These are phyloP conservation scores for Anthopleura sola DNA, from an alignment of 64 coral and sea anemone genomes.

Conservation along the genomic window DNA sequence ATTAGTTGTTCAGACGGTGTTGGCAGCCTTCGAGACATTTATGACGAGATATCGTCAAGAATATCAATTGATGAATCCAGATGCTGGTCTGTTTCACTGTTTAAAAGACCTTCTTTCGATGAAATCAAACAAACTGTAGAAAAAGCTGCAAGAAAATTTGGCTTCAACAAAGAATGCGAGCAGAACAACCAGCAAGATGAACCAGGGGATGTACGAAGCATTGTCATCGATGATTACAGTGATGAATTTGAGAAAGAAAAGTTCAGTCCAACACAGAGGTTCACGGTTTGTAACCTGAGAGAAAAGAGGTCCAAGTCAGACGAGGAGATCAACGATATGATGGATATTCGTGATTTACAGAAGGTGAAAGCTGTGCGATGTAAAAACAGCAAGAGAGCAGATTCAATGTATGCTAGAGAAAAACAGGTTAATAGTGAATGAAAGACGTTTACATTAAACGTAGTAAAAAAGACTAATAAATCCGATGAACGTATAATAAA, in stretches of 20 bases:
- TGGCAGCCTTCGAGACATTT: background rate
- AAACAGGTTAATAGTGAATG: no score
- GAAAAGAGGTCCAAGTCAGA: background rate
- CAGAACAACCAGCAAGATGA: background rate
- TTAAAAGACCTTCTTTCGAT: background rate
- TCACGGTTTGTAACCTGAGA: background rate
- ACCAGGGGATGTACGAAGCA: background rate
- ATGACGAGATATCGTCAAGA: background rate
- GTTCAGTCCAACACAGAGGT: background rate
- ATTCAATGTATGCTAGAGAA: background rate
- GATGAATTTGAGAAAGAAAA: background rate
- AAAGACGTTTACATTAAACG: no score
- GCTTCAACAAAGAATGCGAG: background rate
- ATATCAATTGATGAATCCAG: background rate
- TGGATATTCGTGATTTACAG: background rate
- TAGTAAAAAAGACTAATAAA: no score
- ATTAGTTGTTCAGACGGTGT: background rate
- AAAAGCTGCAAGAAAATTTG: background rate
- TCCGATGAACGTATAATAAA: no score
- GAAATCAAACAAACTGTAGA: background rate
- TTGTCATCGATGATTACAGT: background rate
- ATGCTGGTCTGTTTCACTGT: background rate
- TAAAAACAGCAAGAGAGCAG: background rate
- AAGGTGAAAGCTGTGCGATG: slow-evolving; percentile 2
- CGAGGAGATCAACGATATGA: background rate